A percentile compares a stretch with the other conserved stretches of the same genome.
These are phyloP conservation scores for Zaprionus inermis DNA, from an alignment of 1,140 invertebrate species.

Conservation along the genomic window DNA sequence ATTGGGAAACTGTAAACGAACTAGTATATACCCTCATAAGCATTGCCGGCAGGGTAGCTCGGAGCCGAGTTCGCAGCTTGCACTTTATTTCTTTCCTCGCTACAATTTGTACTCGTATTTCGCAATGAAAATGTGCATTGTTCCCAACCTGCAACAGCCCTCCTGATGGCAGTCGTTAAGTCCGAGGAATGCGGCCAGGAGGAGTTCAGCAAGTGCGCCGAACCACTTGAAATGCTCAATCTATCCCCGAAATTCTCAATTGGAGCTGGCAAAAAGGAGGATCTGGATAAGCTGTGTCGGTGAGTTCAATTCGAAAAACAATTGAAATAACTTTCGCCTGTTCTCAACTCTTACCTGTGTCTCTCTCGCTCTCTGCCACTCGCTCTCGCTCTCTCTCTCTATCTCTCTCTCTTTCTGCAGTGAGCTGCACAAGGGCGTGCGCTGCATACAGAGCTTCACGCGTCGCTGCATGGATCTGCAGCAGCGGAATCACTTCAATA, in stretches of 20 bases:
- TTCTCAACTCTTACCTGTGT: too few relatives aligned
- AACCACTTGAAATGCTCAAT: constrained; percentile 86
- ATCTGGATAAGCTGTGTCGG: constrained; percentile 87
- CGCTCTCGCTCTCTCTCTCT: neutral
- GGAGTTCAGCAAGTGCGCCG: constrained; percentile 86
- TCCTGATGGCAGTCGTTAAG: constrained; percentile 59
- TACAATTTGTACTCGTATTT: constrained; percentile 6
- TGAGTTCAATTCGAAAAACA: too few relatives aligned
- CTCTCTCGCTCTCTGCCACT: neutral
- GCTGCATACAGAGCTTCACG: constrained; percentile 91
- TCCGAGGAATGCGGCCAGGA: constrained; percentile 86
- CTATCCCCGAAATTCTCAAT: constrained; percentile 85
- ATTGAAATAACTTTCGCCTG: too few relatives aligned
- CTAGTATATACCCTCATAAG: constrained; percentile 54
- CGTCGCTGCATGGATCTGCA: constrained; percentile 88
- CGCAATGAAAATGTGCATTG: constrained; percentile 45
- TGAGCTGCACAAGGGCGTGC: constrained; percentile 88
- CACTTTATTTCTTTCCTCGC: neutral
- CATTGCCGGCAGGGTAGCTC: neutral
- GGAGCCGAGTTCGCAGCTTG: neutral
- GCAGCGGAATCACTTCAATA: constrained; percentile 89
- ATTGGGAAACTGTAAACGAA: constrained; percentile 54
- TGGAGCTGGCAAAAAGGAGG: constrained; percentile 85
- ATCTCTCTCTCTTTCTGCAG: constrained; percentile 84
- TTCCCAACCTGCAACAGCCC: constrained; percentile 42